A percentile compares a stretch with the other conserved stretches of the same genome.
Conservation (phyloP, 2,888 invertebrate genomes). For the Thereva nobilitata region DNA sequence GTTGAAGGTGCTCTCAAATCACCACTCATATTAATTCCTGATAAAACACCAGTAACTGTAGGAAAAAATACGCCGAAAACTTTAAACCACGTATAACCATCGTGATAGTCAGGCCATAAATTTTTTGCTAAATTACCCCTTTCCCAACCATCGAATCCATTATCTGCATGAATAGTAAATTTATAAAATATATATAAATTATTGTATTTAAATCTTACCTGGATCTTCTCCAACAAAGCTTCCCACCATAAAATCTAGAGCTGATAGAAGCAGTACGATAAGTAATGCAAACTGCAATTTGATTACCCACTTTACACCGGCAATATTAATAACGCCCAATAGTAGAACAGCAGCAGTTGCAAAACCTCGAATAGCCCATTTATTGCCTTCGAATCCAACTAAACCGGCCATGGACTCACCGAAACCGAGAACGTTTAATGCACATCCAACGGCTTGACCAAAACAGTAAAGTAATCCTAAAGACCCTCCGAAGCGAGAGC, state of each 20-base stretch:
- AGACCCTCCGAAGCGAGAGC: conserved; percentile 90
- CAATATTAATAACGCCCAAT: conserved; percentile 88
- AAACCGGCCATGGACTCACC: conserved; percentile 93
- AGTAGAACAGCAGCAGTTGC: conserved; percentile 85
- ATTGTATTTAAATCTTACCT: conserved; percentile 59
- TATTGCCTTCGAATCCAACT: conserved; percentile 70
- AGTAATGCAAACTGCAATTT: conserved; percentile 90
- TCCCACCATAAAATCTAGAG: conserved; percentile 91
- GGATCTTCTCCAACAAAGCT: conserved; percentile 78
- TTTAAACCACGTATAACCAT: conserved; percentile 89
- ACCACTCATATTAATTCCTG: conserved; percentile 98
- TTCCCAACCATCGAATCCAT: conserved; percentile 87
- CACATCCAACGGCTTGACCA: conserved; percentile 95
- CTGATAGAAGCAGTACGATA: conserved; percentile 82
- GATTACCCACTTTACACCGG: conserved; percentile 97
- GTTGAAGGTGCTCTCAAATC: conserved; percentile 89
- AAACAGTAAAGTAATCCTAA: conserved; percentile 94
- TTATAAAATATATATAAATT: not conserved
- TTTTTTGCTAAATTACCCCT: conserved; percentile 79
- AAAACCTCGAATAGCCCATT: conserved; percentile 84
- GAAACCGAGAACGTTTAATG: conserved; percentile 91
- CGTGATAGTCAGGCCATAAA: conserved; percentile 76
- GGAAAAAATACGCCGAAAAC: conserved; percentile 98
- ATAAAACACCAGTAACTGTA: conserved; percentile 93
- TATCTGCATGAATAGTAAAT: conserved; percentile 59